Evolutionary conservation across 2,888 invertebrate species (phyloP), one percentile per base, ranked within the genome.

Genomic region (Conus canariensis): DNA sequence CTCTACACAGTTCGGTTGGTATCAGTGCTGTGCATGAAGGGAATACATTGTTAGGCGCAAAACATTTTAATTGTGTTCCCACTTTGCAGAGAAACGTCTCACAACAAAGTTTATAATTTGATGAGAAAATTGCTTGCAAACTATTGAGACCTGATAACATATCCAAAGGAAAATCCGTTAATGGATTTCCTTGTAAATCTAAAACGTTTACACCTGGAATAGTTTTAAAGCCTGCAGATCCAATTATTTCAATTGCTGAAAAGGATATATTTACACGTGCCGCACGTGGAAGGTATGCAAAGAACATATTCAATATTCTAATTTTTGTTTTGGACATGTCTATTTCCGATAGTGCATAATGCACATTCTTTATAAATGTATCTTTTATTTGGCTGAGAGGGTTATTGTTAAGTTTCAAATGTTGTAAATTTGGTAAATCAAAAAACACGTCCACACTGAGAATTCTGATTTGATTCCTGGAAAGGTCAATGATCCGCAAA

Each of bases 401-500:
- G 59, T 88, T 88, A 14, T 59, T 58, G 58, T 22, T 9, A 10
- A 88, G 25, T 22, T 16, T 30, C 7, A 88, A 19, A 25, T 3
- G 7, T 59, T n/a, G 70, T 19, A 88, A 74, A 77, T 77, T 74
- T 1, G 6, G 5, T 56, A 88, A 74, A 2, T 30, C 58, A 74
- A 58, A 30, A n/a, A 91, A 90, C 1, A 88, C 58, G 5, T n/a
- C 30, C 30, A 85, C 25, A 25, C 25, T 16, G 16, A 91, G n/a
- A n/a, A 7, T 45, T 22, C 19, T 56, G 2, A 91, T 56, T 9
- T 85, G 12, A 56, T 91, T 91, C 10, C 77, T 60, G 12, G 88
- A 70, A 64, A 88, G 30, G 25, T 91, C 88, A 0, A 91, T 25
- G 58, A 67, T 59, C 25, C n/a, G 59, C 12, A 91, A 14, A 25